Conservation (phyloP, 1,140 invertebrate genomes). For the Drosophila mojavensis region DNA sequence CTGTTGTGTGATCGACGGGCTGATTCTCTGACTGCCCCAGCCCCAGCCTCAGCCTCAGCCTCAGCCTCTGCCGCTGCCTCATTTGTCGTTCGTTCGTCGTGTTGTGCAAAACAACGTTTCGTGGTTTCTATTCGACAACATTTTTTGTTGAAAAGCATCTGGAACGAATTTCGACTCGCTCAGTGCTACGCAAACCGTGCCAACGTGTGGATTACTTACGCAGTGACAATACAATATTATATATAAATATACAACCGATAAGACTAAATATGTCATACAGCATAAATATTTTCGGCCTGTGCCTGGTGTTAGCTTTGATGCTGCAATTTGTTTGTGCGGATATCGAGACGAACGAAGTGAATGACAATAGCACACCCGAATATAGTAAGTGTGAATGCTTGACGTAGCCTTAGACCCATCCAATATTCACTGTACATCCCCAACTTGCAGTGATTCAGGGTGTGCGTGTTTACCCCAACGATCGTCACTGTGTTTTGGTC, state of each 20-base stretch:
- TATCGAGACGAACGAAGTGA: conserved; percentile 69
- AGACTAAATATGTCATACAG: conserved; percentile 51
- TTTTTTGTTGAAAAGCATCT: conserved; percentile 74
- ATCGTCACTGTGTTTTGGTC: conserved; percentile 73
- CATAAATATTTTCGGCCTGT: conserved; percentile 49
- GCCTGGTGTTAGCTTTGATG: conserved; percentile 55
- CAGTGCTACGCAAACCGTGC: conserved; percentile 66
- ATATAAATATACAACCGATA: not conserved
- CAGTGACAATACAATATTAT: conserved; percentile 4
- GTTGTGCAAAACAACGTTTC: conserved; percentile 64
- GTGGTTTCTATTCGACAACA: conserved; percentile 30
- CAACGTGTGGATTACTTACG: conserved; percentile 61
- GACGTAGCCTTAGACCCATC: not conserved
- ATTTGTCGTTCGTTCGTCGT: conserved; percentile 51
- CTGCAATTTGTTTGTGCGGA: conserved; percentile 55
- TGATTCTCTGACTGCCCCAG: conserved; percentile 10
- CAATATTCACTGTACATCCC: not conserved
- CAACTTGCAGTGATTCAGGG: conserved; percentile 64
- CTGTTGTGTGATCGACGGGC: conserved; percentile 10
- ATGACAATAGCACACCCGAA: conserved; percentile 31
- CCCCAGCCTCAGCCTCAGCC: not conserved
- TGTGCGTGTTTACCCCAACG: conserved; percentile 70
- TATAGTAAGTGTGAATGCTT: conserved; percentile 61
- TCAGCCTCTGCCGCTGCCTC: conserved; percentile 22
- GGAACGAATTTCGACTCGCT: conserved; percentile 63